Evolutionary conservation across 2,113 vertebrate genomes (phyloP).

Genomic region (Ctenodactylus gundi): DNA sequence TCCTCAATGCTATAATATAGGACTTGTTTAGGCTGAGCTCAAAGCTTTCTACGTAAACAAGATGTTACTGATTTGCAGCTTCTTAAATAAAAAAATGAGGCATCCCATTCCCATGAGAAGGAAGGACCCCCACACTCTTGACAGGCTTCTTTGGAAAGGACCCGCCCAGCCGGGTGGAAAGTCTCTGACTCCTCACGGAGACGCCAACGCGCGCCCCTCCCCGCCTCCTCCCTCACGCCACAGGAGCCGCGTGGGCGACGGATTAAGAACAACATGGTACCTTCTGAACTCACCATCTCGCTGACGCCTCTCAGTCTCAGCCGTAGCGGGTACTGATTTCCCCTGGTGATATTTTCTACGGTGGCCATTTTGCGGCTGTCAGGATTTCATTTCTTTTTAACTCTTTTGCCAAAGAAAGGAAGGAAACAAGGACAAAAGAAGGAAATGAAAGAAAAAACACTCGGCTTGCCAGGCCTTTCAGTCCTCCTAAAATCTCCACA

Average conservation of each 20-base stretch:
- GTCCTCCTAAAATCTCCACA: neutral
- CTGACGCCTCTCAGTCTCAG: neutral
- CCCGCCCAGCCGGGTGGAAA: neutral
- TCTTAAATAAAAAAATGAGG: neutral
- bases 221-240: fast-evolving
- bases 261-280: neutral
- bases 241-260: neutral
- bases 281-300: neutral
- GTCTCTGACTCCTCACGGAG: neutral
- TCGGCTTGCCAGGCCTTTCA: neutral
- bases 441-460: neutral
- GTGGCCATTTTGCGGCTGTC: neutral
- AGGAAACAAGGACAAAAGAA: neutral
- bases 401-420: neutral
- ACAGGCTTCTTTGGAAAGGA: conserved; percentile 5
- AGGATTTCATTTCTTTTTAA: conserved; percentile 17
- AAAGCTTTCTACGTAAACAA: neutral
- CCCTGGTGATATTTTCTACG: neutral
- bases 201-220: too few relatives aligned
- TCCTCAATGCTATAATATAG: neutral
- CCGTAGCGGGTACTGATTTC: neutral
- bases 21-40: neutral
- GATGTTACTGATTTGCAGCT: neutral
- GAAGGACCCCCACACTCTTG: neutral
- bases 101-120: neutral